Conservation (phyloP, 2,113 vertebrate species). For the Cichladusa arquata region DNA sequence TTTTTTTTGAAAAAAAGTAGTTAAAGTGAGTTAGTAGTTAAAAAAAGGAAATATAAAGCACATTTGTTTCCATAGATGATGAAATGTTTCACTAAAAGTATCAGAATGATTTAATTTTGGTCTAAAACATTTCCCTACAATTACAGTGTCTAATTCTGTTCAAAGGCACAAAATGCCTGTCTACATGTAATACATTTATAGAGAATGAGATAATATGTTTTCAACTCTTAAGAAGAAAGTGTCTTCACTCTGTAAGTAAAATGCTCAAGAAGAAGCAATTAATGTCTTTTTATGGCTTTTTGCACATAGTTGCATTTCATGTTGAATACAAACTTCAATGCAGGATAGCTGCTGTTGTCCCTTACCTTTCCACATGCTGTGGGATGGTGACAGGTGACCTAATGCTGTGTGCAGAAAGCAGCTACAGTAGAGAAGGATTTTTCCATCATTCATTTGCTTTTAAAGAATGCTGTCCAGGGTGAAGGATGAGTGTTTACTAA, state of each 20-base stretch:
- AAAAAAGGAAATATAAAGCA: not conserved
- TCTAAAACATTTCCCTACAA: not conserved
- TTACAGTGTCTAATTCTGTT: not conserved
- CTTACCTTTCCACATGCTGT: not conserved
- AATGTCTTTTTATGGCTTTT: not conserved
- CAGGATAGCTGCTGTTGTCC: not conserved
- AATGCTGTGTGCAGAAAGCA: not conserved
- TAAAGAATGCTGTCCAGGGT: not conserved
- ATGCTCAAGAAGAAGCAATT: not conserved
- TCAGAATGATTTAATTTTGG: not conserved
- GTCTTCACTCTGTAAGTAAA: not conserved
- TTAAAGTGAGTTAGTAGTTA: not conserved
- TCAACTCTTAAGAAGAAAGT: not conserved
- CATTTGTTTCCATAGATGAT: not conserved
- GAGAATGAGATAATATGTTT: not conserved
- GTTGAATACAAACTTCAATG: not conserved
- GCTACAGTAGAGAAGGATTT: not conserved
- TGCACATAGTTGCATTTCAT: not conserved
- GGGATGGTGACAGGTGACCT: not conserved
- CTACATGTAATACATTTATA: not conserved
- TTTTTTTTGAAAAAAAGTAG: not conserved
- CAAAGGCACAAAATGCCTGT: not conserved
- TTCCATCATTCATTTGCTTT: not conserved
- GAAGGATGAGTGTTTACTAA: not conserved
- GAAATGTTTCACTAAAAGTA: not conserved